Conservation (phyloP, 2,113 vertebrate genomes). For the Sorex araneus region DNA sequence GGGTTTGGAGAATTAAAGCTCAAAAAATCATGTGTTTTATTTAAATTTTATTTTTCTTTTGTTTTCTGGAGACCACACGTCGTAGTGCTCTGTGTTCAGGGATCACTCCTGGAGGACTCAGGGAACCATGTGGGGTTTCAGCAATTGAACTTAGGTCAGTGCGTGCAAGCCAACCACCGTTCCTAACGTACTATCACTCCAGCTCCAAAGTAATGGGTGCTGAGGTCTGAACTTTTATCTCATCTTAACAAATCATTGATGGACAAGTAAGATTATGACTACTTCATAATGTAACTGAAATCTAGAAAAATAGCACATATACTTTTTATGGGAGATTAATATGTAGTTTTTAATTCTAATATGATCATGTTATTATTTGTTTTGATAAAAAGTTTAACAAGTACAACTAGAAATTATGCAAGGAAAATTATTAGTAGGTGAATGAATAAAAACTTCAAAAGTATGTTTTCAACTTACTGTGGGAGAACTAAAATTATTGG, state of each 20-base stretch:
- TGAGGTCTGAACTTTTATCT: neutral
- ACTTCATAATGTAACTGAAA: neutral
- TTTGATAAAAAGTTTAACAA: neutral
- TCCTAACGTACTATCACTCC: neutral
- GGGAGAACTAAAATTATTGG: neutral
- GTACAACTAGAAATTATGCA: constrained; percentile 3
- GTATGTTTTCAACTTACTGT: neutral
- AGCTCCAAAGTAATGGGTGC: neutral
- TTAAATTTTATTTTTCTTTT: too few relatives aligned
- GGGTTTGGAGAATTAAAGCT: too few relatives aligned
- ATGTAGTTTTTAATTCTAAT: neutral
- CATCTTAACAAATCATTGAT: constrained; percentile 24
- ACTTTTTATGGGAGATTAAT: neutral
- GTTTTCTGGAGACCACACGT: too few relatives aligned
- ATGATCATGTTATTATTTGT: neutral
- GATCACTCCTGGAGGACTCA: too few relatives aligned
- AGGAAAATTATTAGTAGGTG: neutral
- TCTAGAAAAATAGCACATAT: neutral
- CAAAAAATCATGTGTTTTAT: too few relatives aligned
- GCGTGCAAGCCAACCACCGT: too few relatives aligned
- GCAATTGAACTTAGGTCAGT: too few relatives aligned
- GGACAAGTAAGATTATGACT: neutral
- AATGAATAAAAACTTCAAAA: neutral
- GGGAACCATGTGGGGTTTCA: too few relatives aligned
- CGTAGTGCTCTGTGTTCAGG: too few relatives aligned